Evolutionary conservation across 2,797 vertebrate genomes (phyloP).

Genomic region (Sciaenops ocellatus): DNA sequence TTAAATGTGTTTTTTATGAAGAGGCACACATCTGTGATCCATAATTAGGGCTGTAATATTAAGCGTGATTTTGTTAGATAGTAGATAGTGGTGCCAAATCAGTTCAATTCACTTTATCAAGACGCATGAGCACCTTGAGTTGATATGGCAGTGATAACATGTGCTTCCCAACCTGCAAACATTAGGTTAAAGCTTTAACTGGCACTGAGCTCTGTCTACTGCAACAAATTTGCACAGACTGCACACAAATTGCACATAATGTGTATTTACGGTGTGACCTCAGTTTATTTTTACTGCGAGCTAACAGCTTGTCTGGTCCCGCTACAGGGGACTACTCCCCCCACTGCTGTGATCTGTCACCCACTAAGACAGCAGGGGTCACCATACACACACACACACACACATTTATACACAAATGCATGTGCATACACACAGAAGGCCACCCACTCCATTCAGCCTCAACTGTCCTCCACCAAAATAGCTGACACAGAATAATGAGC

Average conservation of each 20-base stretch:
- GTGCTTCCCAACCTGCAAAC: conserved; percentile 2
- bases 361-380: conserved; percentile 78
- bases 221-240: conserved; percentile 60
- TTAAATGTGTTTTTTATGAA: neutral
- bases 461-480: conserved; percentile 78
- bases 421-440: conserved; percentile 50
- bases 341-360: conserved; percentile 72
- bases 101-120: neutral
- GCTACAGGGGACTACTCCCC: conserved; percentile 65
- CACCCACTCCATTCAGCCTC: conserved; percentile 64
- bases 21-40: neutral
- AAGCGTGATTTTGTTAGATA: neutral
- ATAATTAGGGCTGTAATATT: neutral
- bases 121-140: neutral
- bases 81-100: neutral
- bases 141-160: neutral
- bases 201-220: conserved; percentile 22
- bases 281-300: conserved; percentile 81
- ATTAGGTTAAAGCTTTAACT: neutral
- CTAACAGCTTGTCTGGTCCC: conserved; percentile 82
- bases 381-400: conserved; percentile 47
- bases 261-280: conserved; percentile 58
- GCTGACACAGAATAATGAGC: conserved; percentile 86
- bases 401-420: conserved; percentile 55
- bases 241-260: conserved; percentile 33